These are phyloP conservation scores for Andrena chrysosceles DNA, from an alignment of 2,888 invertebrate genomes.

Conservation along the genomic window DNA sequence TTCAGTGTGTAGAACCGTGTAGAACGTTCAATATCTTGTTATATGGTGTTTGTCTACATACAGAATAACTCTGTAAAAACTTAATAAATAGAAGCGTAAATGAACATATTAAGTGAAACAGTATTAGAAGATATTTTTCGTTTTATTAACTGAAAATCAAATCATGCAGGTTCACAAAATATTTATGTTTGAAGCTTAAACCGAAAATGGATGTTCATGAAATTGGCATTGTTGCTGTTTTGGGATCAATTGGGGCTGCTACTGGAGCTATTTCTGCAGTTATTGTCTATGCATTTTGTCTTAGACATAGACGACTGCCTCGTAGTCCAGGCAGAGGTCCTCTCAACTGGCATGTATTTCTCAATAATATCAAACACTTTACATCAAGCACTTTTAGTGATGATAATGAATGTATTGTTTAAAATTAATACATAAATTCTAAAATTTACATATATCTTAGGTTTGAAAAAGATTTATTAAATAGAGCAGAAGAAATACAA, in stretches of 20 bases:
- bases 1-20: background rate
- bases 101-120: background rate
- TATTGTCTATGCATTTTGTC: slow-evolving; percentile 79
- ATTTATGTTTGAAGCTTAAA: slow-evolving; percentile 28
- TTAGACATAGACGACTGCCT: slow-evolving; percentile 74
- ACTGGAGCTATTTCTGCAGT: slow-evolving; percentile 80
- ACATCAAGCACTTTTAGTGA: background rate
- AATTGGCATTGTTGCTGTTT: slow-evolving; percentile 77
- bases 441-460: slow-evolving; percentile 53
- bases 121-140: background rate
- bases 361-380: background rate
- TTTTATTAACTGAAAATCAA: background rate
- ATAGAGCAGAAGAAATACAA: slow-evolving; percentile 78
- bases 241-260: slow-evolving; percentile 79
- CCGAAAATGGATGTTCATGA: slow-evolving; percentile 77
- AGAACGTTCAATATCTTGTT: slow-evolving; percentile 4
- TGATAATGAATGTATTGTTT: background rate
- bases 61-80: slow-evolving; percentile 9
- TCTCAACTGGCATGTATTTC: slow-evolving; percentile 76
- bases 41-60: background rate
- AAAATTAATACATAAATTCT: background rate
- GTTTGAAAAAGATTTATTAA: slow-evolving; percentile 80
- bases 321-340: slow-evolving; percentile 73
- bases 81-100: background rate
- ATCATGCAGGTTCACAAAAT: background rate